A percentile compares a stretch with the other conserved stretches of the same genome.
Evolutionary conservation across 2,113 vertebrate genomes (phyloP).

Genomic region (Panurus biarmicus): DNA sequence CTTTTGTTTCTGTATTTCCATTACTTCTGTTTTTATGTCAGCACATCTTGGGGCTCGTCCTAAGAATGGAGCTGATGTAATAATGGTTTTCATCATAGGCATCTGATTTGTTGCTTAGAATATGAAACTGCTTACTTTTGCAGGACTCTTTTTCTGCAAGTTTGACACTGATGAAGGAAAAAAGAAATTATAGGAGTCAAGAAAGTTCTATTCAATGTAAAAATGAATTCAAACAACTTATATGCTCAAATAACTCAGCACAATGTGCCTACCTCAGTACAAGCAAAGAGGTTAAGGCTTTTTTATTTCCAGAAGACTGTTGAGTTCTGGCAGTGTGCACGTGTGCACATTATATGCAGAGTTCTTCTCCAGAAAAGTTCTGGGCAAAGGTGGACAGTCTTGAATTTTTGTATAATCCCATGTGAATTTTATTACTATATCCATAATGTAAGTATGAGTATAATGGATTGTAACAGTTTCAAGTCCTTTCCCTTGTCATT

Average conservation of each 20-base stretch:
- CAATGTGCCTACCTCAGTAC: background rate
- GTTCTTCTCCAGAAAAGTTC: background rate
- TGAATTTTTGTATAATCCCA: background rate
- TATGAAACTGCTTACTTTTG: background rate
- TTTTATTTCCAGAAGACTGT: background rate
- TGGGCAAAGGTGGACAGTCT: background rate
- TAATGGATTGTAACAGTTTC: background rate
- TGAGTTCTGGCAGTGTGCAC: background rate
- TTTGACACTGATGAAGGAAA: background rate
- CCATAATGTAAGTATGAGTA: background rate
- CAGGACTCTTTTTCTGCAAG: background rate
- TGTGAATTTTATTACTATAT: background rate
- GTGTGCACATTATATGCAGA: fast-evolving
- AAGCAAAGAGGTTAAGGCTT: background rate
- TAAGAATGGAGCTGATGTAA: background rate
- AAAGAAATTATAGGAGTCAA: fast-evolving
- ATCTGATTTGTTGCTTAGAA: background rate
- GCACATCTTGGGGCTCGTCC: background rate
- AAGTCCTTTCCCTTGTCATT: background rate
- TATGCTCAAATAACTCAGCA: background rate
- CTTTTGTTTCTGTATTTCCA: background rate
- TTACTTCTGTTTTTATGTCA: background rate
- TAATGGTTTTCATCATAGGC: background rate
- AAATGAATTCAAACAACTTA: background rate
- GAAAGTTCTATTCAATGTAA: background rate